Evolutionary conservation across 2,113 vertebrate genomes (phyloP).

Genomic region (Chionomys nivalis): DNA sequence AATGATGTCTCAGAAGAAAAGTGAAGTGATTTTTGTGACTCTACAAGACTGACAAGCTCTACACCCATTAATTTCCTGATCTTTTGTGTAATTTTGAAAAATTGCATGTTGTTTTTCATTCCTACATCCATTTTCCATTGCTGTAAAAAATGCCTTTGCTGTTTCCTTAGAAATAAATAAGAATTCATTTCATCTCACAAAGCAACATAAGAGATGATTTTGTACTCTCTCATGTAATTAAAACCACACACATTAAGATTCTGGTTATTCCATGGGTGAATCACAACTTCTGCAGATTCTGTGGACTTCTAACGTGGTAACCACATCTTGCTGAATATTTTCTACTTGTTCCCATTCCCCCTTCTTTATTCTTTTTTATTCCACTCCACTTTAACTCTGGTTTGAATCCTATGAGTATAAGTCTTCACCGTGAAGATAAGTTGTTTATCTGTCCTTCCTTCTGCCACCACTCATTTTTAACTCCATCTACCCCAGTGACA

Average conservation of each 20-base stretch:
- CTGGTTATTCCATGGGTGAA: not conserved
- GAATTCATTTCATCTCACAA: not conserved
- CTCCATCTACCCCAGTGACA: not conserved
- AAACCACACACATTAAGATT: not conserved
- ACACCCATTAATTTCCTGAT: constrained; percentile 56
- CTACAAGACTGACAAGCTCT: constrained; percentile 47
- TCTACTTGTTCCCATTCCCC: not conserved
- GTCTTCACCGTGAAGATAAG: not conserved
- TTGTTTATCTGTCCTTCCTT: not conserved
- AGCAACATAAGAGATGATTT: not conserved
- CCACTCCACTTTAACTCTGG: not conserved
- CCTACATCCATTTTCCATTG: constrained; percentile 3
- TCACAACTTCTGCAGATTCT: not conserved
- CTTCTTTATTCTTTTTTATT: not conserved
- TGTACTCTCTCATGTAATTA: not conserved
- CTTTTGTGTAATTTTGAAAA: constrained; percentile 55
- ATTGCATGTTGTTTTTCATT: constrained; percentile 26
- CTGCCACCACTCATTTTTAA: not conserved
- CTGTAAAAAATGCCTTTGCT: not conserved
- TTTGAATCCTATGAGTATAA: not conserved
- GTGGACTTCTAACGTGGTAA: not conserved
- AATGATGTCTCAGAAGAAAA: constrained; percentile 33
- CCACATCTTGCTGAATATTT: not conserved
- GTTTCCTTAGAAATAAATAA: constrained; percentile 44
- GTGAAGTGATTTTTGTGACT: constrained; percentile 23